Conservation (phyloP, 2,113 vertebrate genomes). For the Xiphorhynchus elegans region DNA sequence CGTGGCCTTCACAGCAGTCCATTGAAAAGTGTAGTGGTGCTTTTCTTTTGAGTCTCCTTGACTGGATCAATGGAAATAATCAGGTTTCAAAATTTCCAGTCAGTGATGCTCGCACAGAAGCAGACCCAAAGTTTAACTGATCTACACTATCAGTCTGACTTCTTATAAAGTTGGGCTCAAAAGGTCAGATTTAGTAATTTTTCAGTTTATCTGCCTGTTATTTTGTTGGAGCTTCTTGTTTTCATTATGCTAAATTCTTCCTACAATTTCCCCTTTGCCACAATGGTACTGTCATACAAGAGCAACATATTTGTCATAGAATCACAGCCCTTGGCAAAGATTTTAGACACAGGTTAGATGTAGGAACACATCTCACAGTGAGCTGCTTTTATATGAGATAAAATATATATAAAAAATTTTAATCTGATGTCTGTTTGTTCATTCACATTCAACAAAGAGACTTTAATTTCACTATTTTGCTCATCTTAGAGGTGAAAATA, state of each 20-base stretch:
- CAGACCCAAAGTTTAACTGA: neutral
- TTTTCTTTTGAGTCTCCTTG: neutral
- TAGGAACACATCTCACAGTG: neutral
- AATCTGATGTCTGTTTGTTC: neutral
- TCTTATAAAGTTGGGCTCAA: neutral
- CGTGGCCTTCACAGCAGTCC: neutral
- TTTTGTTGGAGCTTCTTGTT: neutral
- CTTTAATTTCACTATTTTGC: neutral
- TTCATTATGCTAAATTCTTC: neutral
- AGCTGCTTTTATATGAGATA: neutral
- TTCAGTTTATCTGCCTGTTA: neutral
- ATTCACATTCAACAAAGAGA: neutral
- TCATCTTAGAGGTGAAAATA: neutral
- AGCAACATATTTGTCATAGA: neutral
- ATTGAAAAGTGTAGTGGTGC: neutral
- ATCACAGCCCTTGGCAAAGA: neutral
- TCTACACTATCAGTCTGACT: fast-evolving
- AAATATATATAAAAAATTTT: neutral
- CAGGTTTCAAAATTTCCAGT: neutral
- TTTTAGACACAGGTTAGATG: neutral
- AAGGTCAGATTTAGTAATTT: neutral
- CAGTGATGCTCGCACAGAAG: neutral
- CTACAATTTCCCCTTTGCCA: neutral
- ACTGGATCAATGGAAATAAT: neutral
- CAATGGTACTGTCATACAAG: neutral